phyloP scores from a whole-genome alignment of 2,888 invertebrate genomes.

The Lysandra coridon region DNA sequence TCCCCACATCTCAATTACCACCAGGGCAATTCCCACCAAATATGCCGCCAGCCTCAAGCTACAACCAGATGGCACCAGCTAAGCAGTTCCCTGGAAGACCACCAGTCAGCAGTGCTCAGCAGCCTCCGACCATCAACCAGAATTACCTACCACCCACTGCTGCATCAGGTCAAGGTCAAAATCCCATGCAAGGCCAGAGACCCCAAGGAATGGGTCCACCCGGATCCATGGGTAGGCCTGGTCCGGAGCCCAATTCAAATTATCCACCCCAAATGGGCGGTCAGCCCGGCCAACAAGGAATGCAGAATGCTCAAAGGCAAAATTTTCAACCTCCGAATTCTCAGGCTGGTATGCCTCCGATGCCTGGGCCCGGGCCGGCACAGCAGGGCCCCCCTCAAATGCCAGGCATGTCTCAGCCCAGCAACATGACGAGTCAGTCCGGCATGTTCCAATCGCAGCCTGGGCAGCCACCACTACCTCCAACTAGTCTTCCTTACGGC shows the following conservation, averaged over 20 bases:
- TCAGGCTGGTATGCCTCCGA: constrained; percentile 36
- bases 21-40: constrained; percentile 54
- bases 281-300: constrained; percentile 47
- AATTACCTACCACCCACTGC: constrained; percentile 50
- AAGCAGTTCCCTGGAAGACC: constrained; percentile 52
- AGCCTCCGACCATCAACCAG: constrained; percentile 47
- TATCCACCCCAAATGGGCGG: constrained; percentile 43
- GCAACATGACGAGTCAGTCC: constrained; percentile 39
- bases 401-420: constrained; percentile 17
- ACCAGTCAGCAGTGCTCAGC: constrained; percentile 52
- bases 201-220: constrained; percentile 44
- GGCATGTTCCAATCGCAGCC: constrained; percentile 35
- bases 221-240: constrained; percentile 38
- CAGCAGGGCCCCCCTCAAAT: constrained; percentile 11
- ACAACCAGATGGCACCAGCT: constrained; percentile 52
- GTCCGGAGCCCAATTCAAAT: constrained; percentile 39
- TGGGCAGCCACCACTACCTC: constrained; percentile 38
- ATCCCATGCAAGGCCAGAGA: constrained; percentile 42
- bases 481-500: constrained; percentile 37
- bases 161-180: constrained; percentile 44
- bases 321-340: constrained; percentile 32
- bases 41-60: constrained; percentile 57
- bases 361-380: neutral
- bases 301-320: constrained; percentile 30
- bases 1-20: constrained; percentile 63